Percentiles rank a stretch among this genome's conserved stretches.
These are phyloP conservation scores for Mycteria americana DNA, from an alignment of 2,797 vertebrate species.

Conservation along the genomic window DNA sequence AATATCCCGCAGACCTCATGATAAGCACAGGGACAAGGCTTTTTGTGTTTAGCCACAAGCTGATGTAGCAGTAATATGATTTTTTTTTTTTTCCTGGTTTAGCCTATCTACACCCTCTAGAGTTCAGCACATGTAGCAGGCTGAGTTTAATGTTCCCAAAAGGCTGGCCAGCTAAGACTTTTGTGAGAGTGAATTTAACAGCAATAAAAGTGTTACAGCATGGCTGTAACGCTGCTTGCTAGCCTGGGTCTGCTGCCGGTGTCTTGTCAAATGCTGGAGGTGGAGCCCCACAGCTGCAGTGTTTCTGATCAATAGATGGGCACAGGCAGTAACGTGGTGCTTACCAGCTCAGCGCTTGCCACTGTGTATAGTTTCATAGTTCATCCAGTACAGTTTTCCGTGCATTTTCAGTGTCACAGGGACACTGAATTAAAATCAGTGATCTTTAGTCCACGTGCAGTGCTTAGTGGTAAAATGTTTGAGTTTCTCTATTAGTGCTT, in stretches of 20 bases:
- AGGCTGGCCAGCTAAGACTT: background rate
- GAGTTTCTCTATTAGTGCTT: background rate
- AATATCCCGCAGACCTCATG: background rate
- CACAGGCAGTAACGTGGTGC: accelerated
- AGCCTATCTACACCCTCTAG: background rate
- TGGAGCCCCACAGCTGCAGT: background rate
- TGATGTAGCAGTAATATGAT: background rate
- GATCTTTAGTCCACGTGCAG: accelerated
- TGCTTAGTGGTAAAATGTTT: background rate
- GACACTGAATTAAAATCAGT: background rate
- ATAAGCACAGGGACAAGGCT: background rate
- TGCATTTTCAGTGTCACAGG: background rate
- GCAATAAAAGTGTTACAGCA: accelerated
- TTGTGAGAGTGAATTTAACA: background rate
- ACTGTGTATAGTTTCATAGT: background rate
- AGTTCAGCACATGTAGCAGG: background rate
- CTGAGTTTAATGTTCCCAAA: background rate
- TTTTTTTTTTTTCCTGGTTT: background rate
- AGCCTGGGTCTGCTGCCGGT: background rate
- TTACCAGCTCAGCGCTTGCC: background rate
- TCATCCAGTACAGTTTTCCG: background rate
- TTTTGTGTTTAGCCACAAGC: background rate
- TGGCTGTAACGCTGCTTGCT: background rate
- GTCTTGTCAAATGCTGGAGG: background rate
- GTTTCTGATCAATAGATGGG: background rate